These are phyloP conservation scores for Hypsibius dujardini DNA, from an alignment of 1,140 invertebrate genomes.

Conservation along the genomic window DNA sequence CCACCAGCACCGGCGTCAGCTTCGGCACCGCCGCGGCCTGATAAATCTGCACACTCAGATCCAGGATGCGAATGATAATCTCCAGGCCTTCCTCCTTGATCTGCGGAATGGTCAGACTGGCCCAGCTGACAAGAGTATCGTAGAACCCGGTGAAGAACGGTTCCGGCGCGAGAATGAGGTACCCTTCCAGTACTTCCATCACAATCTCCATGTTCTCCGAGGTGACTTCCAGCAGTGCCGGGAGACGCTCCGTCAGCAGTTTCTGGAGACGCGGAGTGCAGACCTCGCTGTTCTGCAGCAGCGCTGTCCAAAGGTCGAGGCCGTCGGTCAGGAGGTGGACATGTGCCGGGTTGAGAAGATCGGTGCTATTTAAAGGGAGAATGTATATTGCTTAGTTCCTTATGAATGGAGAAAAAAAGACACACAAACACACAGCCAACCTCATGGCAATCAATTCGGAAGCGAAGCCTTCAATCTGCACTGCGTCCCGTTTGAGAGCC, in stretches of 20 bases:
- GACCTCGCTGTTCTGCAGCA: not conserved
- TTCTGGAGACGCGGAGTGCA: not conserved
- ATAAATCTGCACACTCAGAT: not conserved
- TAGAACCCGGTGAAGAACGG: not conserved
- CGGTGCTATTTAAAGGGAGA: not conserved
- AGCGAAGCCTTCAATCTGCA: not conserved
- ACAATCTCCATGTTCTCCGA: slow-evolving; percentile 9
- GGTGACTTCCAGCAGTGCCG: not conserved
- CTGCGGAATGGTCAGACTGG: not conserved
- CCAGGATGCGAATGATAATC: not conserved
- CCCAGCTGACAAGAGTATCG: not conserved
- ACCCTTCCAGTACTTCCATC: not conserved
- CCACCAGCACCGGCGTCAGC: not conserved
- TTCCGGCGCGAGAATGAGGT: not conserved
- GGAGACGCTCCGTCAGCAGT: slow-evolving; percentile 3
- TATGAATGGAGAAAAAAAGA: too few relatives aligned
- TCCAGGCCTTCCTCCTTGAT: slow-evolving; percentile 11
- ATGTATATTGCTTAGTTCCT: too few relatives aligned
- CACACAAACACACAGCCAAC: too few relatives aligned
- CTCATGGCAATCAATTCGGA: not conserved
- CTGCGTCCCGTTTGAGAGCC: not conserved
- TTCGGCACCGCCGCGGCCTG: not conserved
- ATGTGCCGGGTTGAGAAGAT: not conserved
- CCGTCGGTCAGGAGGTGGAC: not conserved
- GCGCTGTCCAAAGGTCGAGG: not conserved